Base-by-base conservation (phyloP, 2,113 vertebrate genomes). In the Corythornis cristatus region DNA sequence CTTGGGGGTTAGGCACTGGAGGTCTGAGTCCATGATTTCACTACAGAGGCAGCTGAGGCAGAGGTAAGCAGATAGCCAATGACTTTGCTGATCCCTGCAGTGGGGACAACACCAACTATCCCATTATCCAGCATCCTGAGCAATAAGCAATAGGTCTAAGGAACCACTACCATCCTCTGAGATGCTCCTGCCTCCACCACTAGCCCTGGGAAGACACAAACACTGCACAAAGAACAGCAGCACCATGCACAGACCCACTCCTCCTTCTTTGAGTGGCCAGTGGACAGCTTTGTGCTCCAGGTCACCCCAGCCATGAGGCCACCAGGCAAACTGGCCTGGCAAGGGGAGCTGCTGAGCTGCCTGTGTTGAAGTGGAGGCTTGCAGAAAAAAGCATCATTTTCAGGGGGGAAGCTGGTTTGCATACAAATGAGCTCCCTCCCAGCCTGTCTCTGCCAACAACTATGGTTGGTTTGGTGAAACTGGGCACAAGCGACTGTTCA, bases 101-200 rank as follows among this genome's bases (percentile, higher is more conserved):
- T 0, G 4, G 15, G 26, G 33, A 35, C 31, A n/a, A 35, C 2
- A 18, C 9, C 0, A 0, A 66, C 18, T 43, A 4, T 18, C 31
- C 29, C 8, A 2, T 50, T 25, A 50, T 1, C 26, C 31, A 75
- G 53, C 46, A 61, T 12, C 10, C 26, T 8, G 65, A 58, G 46
- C 65, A 28, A 37, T 4, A 46, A 0, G 1, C 37, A 73, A 45
- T 8, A 12, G 19, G 33, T 18, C 64, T 51, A 37, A 86, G 62
- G 40, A 76, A 51, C 45, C 5, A 3, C 78, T 19, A 58, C 33
- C 28, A 31, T 17, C 58, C 62, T 83, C 37, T 4, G 54, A 56
- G 50, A 16, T 29, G 35, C 40, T 90, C 20, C 70, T 56, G 14
- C 19, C 33, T 61, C 29, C 19, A 6, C 31, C 6, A 1, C 25